Percentiles rank a stretch among this genome's conserved stretches.
Evolutionary conservation across 2,797 vertebrate genomes (phyloP).

Genomic region (Heliangelus exortis): DNA sequence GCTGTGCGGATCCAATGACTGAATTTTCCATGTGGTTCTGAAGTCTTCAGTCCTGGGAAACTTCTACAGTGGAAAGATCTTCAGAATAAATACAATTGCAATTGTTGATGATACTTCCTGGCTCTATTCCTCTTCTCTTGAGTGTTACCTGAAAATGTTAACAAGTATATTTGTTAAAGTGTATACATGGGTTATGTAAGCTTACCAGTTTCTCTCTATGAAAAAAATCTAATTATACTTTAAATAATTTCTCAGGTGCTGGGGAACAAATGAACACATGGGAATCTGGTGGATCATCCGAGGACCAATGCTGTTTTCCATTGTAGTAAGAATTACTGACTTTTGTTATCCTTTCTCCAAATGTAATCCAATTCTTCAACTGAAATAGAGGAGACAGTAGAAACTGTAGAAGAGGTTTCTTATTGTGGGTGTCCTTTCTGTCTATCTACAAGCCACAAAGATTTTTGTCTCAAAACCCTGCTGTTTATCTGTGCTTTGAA

Average conservation of each 20-base stretch:
- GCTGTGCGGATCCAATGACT: neutral
- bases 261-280: constrained; percentile 83
- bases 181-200: neutral
- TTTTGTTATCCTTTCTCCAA: neutral
- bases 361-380: neutral
- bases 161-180: neutral
- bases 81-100: neutral
- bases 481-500: neutral
- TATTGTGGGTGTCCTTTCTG: neutral
- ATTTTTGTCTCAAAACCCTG: neutral
- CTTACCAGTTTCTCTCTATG: neutral
- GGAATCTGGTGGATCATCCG: constrained; percentile 95
- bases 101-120: neutral
- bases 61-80: neutral
- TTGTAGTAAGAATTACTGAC: constrained; percentile 83
- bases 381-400: neutral
- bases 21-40: neutral
- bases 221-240: neutral
- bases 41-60: neutral
- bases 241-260: constrained; percentile 83
- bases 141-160: neutral
- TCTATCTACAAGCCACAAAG: neutral
- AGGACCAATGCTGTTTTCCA: constrained; percentile 87
- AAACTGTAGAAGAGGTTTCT: neutral
- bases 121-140: neutral